These are phyloP conservation scores for Drosophila lini DNA, from an alignment of 1,140 invertebrate genomes.

Conservation along the genomic window DNA sequence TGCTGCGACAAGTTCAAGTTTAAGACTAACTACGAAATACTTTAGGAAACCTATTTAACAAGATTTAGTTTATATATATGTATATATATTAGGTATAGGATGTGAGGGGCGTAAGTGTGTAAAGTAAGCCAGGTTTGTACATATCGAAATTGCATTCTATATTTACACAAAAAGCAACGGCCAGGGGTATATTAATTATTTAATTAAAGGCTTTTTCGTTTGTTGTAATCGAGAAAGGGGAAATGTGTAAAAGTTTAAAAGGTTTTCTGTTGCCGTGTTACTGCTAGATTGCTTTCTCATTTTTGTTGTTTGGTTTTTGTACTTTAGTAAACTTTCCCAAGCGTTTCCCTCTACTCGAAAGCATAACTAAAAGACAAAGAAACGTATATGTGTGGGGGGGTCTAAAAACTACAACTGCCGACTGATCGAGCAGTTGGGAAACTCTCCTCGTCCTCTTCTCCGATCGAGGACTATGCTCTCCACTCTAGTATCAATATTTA, in stretches of 20 bases:
- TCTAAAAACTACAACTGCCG: background rate
- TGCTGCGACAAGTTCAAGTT: conserved; percentile 49
- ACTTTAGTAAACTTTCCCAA: conserved; percentile 70
- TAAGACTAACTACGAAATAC: conserved; percentile 75
- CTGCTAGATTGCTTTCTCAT: conserved; percentile 71
- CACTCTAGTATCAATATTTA: conserved; percentile 24
- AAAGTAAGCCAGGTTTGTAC: conserved; percentile 59
- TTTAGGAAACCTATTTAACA: conserved; percentile 79
- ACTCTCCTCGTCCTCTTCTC: background rate
- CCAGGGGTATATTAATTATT: background rate
- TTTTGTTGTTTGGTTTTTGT: conserved; percentile 58
- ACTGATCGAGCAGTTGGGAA: background rate
- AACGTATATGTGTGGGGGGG: background rate
- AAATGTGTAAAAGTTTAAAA: conserved; percentile 45
- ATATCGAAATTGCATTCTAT: conserved; percentile 42
- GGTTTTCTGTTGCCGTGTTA: conserved; percentile 41
- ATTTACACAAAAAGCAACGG: conserved; percentile 50
- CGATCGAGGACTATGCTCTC: conserved; percentile 1
- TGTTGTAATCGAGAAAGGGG: conserved; percentile 6
- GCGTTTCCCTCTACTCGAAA: conserved; percentile 10
- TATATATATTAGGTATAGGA: conserved; percentile 18
- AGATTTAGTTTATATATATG: conserved; percentile 57
- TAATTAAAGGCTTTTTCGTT: background rate
- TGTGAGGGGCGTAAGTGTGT: conserved; percentile 40
- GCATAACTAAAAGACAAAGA: conserved; percentile 24